phyloP scores from a whole-genome alignment of 37 sponge, comb jelly and placozoan species.

The Crambe crambe region DNA sequence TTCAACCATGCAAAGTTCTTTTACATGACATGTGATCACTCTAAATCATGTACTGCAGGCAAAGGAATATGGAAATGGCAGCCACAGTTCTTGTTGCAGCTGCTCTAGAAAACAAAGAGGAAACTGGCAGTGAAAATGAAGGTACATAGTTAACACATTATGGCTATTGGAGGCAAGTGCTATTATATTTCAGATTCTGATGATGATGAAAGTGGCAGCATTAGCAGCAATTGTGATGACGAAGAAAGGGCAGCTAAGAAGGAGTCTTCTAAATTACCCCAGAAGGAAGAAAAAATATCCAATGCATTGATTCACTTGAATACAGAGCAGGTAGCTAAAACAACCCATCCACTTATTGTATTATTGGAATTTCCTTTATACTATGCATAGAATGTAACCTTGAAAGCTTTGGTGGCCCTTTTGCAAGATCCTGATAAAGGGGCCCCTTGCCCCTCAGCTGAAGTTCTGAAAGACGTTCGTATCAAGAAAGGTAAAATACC shows the following conservation, averaged over 20 bases:
- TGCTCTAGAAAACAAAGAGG: constrained; percentile 36
- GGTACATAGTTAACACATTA: too few relatives aligned
- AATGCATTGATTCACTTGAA: too few relatives aligned
- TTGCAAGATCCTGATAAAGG: constrained; percentile 82
- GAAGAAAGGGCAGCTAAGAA: too few relatives aligned
- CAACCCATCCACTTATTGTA: too few relatives aligned
- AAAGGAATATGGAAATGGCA: constrained; percentile 35
- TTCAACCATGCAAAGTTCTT: too few relatives aligned
- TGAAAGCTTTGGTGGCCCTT: constrained; percentile 55
- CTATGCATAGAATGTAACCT: constrained; percentile 19
- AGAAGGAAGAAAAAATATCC: too few relatives aligned
- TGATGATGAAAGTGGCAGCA: constrained; percentile 5
- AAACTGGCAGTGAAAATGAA: constrained; percentile 9
- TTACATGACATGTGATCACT: too few relatives aligned
- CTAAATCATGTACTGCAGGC: constrained; percentile 14
- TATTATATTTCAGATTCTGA: too few relatives aligned
- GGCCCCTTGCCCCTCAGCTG: constrained; percentile 38
- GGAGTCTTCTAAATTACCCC: too few relatives aligned
- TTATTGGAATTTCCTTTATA: too few relatives aligned
- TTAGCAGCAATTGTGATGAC: background rate
- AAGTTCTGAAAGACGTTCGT: constrained; percentile 34
- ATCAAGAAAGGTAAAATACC: constrained; percentile 31
- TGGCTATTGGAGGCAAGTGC: too few relatives aligned
- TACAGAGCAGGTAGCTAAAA: too few relatives aligned
- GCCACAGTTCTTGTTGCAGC: constrained; percentile 76